Base-by-base conservation (phyloP, 1,140 invertebrate species). In the Drosophila nasuta region DNA sequence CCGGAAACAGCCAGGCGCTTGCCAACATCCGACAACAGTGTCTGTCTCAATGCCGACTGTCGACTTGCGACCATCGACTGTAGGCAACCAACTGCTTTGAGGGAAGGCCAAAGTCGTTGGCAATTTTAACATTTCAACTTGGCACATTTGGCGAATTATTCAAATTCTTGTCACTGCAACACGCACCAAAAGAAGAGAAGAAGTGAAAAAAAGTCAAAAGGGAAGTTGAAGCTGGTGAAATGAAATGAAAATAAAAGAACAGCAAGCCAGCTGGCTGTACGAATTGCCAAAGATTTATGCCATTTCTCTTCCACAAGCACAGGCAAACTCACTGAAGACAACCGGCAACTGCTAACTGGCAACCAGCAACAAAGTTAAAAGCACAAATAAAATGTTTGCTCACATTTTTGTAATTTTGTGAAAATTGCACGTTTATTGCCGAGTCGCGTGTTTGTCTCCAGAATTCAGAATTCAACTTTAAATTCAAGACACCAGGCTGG, bases 61-160 rank as follows among this genome's bases (percentile, higher is more conserved):
- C 46, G 48, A 20, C 11, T 51, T n/a, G 6, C 6, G 5, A 33
- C 13, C 5, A 7, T 38, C 8, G 3, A 20, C 49, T 38, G n/a
- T 33, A 10, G 28, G 7, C 15, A 20, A 15, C 54, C 10, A 7
- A 54, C 28, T 33, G 33, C 48, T 28, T 35, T 52, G 62, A 28
- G 62, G 15, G 11, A 17, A 51, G 64, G 67, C 68, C 54, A 75
- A 59, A 70, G 71, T 78, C 77, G 81, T 81, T 85, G 71, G 69
- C 75, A 90, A 85, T 89, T 85, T 90, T 89, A 90, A 89, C 85
- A 89, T 89, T 89, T 89, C 86, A 90, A 89, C 85, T 89, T 89
- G 82, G 86, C 85, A 89, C 85, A 89, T 89, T 89, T 81, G 75
- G 72, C 75, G 79, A 89, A 89, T 89, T 89, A 89, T 89, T 89